These are phyloP conservation scores for Mayetiola destructor DNA, from an alignment of 2,888 invertebrate species.

Conservation along the genomic window DNA sequence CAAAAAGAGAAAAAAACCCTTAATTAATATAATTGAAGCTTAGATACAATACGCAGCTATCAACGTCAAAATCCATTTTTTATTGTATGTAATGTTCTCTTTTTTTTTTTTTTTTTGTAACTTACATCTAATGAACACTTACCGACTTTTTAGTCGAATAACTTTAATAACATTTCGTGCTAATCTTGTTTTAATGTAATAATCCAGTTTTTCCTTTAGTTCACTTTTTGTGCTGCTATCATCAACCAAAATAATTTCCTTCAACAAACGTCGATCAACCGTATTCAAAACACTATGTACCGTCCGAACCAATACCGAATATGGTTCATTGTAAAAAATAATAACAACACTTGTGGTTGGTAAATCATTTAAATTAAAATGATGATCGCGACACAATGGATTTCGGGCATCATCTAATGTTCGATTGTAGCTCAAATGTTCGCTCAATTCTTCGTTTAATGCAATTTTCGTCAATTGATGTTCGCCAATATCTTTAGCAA, in stretches of 20 bases:
- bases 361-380: conserved; percentile 47
- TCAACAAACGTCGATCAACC: conserved; percentile 46
- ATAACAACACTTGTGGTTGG: conserved; percentile 64
- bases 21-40: no score
- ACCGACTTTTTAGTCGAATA: conserved; percentile 57
- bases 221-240: conserved; percentile 73
- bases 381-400: conserved; percentile 27
- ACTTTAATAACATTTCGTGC: conserved; percentile 53
- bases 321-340: conserved; percentile 84
- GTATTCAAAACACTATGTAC: conserved; percentile 60
- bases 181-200: conserved; percentile 61
- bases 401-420: conserved; percentile 37
- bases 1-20: no score
- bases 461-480: conserved; percentile 66
- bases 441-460: conserved; percentile 76
- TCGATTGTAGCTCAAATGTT: conserved; percentile 73
- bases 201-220: conserved; percentile 57
- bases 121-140: no score
- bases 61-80: neutral
- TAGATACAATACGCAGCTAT: no score
- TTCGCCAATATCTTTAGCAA: conserved; percentile 53
- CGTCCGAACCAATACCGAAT: conserved; percentile 64
- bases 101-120: no score
- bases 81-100: neutral
- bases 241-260: conserved; percentile 90